A percentile compares a stretch with the other conserved stretches of the same genome.
These are phyloP conservation scores for Eulemur macaco DNA, from an alignment of 2,113 vertebrate species.

Conservation along the genomic window DNA sequence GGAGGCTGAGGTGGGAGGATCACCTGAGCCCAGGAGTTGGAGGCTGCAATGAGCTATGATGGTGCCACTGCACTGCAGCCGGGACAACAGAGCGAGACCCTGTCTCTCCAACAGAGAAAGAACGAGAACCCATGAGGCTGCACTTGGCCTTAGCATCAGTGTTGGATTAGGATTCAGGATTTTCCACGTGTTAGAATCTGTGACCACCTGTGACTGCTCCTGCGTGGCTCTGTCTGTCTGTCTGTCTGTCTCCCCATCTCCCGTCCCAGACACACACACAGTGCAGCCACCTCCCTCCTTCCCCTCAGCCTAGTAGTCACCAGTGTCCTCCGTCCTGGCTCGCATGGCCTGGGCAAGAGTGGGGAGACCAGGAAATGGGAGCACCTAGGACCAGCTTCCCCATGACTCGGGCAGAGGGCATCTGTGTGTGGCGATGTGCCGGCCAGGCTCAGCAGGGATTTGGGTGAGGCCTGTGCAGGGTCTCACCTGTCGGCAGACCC, in stretches of 20 bases:
- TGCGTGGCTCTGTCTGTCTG: background rate
- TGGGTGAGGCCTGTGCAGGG: too few species aligned
- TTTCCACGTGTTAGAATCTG: background rate
- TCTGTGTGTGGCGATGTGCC: rapidly evolving
- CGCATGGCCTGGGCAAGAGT: background rate
- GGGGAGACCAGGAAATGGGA: rapidly evolving
- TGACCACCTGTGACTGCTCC: background rate
- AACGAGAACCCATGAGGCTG: rapidly evolving
- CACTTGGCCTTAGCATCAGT: rapidly evolving
- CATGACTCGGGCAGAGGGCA: rapidly evolving
- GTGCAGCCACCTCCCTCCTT: too few species aligned
- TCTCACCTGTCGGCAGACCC: rapidly evolving
- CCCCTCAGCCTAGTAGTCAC: rapidly evolving
- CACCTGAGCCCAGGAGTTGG: too few species aligned
- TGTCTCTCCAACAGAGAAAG: too few species aligned
- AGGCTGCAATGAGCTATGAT: too few species aligned
- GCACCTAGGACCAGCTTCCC: background rate
- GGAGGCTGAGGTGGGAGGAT: too few species aligned
- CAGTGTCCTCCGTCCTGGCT: background rate
- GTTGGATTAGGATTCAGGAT: rapidly evolving
- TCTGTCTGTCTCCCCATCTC: too few species aligned
- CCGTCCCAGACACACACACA: rapidly evolving
- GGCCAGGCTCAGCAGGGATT: background rate
- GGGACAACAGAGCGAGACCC: too few species aligned
- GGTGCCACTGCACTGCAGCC: too few species aligned